A percentile compares a stretch with the other conserved stretches of the same genome.
phyloP scores from a whole-genome alignment of 2,888 invertebrate genomes.

The Blastobasis lacticolella region DNA sequence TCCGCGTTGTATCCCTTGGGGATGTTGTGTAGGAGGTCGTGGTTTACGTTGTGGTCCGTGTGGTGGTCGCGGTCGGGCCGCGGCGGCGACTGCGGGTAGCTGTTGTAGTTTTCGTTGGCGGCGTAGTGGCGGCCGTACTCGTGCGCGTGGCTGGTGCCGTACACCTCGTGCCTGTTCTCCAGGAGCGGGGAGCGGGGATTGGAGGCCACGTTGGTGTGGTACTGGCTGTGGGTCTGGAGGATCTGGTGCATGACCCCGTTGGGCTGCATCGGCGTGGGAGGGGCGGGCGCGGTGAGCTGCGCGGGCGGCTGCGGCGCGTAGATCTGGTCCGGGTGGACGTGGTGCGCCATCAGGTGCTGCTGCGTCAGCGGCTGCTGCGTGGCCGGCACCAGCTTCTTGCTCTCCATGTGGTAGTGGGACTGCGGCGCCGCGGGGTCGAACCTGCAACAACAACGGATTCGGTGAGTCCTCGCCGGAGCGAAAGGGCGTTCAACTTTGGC shows the following conservation, averaged over 20 bases:
- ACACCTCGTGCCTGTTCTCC: slow-evolving; percentile 74
- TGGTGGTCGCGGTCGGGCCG: slow-evolving; percentile 58
- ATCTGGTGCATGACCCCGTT: slow-evolving; percentile 74
- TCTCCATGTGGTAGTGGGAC: slow-evolving; percentile 77
- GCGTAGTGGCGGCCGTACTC: slow-evolving; percentile 72
- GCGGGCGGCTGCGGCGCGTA: slow-evolving; percentile 62
- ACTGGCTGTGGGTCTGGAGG: slow-evolving; percentile 63
- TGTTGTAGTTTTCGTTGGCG: slow-evolving; percentile 70
- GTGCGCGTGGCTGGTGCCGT: slow-evolving; percentile 70
- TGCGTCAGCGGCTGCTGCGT: slow-evolving; percentile 73
- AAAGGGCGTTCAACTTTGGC: slow-evolving; percentile 9
- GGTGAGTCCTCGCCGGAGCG: too few relatives aligned
- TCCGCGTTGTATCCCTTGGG: slow-evolving; percentile 75
- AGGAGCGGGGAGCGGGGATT: slow-evolving; percentile 66
- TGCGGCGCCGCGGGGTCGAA: slow-evolving; percentile 81
- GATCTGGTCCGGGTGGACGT: slow-evolving; percentile 65
- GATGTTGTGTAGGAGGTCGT: slow-evolving; percentile 58
- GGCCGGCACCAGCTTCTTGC: slow-evolving; percentile 71
- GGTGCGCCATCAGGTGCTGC: slow-evolving; percentile 63
- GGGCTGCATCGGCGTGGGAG: slow-evolving; percentile 30
- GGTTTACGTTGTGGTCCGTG: slow-evolving; percentile 62
- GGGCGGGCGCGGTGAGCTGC: slow-evolving; percentile 33
- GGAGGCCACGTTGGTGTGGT: slow-evolving; percentile 62
- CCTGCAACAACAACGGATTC: slow-evolving; percentile 64
- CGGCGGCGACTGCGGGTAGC: slow-evolving; percentile 62